Percentiles rank a stretch among this genome's conserved stretches.
Evolutionary conservation across 2,888 invertebrate species (phyloP).

Genomic region (Agrochola macilenta): DNA sequence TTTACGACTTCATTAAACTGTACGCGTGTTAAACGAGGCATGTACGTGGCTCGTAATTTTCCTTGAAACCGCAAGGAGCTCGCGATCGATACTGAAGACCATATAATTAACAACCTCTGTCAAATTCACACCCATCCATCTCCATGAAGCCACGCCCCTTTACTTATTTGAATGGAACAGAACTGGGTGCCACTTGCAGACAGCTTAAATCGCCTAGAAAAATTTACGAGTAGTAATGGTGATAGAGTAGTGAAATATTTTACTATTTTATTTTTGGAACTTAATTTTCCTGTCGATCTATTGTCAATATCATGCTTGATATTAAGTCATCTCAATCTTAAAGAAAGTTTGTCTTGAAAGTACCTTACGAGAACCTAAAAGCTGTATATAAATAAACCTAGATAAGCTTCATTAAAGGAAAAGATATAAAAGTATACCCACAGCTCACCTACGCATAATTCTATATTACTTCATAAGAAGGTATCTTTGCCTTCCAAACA

Average conservation of each 20-base stretch:
- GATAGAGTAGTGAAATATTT: conserved; percentile 28
- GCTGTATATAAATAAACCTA: not conserved
- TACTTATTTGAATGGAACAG: conserved; percentile 72
- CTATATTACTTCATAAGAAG: conserved; percentile 32
- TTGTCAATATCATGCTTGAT: not conserved
- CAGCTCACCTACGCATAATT: conserved; percentile 14
- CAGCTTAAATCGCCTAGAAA: conserved; percentile 56
- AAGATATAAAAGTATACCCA: not conserved
- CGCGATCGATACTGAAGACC: conserved; percentile 77
- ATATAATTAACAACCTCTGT: conserved; percentile 87
- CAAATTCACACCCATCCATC: conserved; percentile 85
- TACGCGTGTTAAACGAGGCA: conserved; percentile 79
- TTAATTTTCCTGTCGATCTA: conserved; percentile 4
- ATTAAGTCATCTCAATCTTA: not conserved
- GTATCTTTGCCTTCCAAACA: conserved; percentile 35
- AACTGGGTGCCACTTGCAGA: conserved; percentile 67
- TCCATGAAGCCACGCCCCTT: conserved; percentile 68
- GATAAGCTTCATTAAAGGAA: not conserved
- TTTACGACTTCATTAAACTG: conserved; percentile 80
- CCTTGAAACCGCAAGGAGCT: conserved; percentile 75
- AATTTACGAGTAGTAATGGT: conserved; percentile 35
- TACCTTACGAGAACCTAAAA: not conserved
- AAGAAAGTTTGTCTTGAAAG: not conserved
- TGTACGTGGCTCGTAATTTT: conserved; percentile 79
- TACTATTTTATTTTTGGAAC: conserved; percentile 15